Percentiles rank a stretch among this genome's conserved stretches.
phyloP scores from a whole-genome alignment of 2,888 invertebrate species.

The Salticus scenicus region DNA sequence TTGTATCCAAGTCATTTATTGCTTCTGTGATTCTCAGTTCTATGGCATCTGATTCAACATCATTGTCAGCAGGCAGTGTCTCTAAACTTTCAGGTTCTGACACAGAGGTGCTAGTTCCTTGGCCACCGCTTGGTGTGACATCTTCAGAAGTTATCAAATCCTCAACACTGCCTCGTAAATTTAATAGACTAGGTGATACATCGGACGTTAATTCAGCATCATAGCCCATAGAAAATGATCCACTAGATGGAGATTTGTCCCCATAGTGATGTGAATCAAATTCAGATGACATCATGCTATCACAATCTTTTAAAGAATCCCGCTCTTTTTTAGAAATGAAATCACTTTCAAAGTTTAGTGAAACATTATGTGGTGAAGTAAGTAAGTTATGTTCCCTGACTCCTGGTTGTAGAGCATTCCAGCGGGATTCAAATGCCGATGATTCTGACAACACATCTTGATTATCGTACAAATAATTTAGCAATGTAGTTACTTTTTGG shows the following conservation, averaged over 20 bases:
- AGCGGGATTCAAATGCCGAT: slow-evolving; percentile 83
- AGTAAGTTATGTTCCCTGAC: slow-evolving; percentile 42
- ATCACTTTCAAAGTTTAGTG: slow-evolving; percentile 61
- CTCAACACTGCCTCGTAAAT: slow-evolving; percentile 83
- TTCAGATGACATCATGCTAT: slow-evolving; percentile 39
- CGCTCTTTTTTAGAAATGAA: slow-evolving; percentile 42
- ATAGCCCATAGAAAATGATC: slow-evolving; percentile 59
- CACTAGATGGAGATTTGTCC: slow-evolving; percentile 63
- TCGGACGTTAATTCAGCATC: slow-evolving; percentile 71
- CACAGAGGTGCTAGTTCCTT: not conserved
- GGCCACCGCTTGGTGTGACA: not conserved
- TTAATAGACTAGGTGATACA: slow-evolving; percentile 78
- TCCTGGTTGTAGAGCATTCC: slow-evolving; percentile 78
- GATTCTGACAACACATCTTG: slow-evolving; percentile 72
- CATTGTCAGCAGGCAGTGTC: slow-evolving; percentile 21
- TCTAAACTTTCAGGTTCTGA: slow-evolving; percentile 44
- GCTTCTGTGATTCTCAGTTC: slow-evolving; percentile 44
- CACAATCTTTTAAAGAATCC: slow-evolving; percentile 27
- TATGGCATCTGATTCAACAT: slow-evolving; percentile 39
- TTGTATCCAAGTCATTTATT: slow-evolving; percentile 60
- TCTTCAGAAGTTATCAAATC: slow-evolving; percentile 74
- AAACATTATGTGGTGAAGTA: not conserved
- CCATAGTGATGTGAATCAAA: slow-evolving; percentile 31
- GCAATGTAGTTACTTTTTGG: slow-evolving; percentile 79
- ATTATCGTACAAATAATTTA: slow-evolving; percentile 76